Conservation (phyloP, 1,140 invertebrate genomes). For the Venustaconcha ellipsiformis region DNA sequence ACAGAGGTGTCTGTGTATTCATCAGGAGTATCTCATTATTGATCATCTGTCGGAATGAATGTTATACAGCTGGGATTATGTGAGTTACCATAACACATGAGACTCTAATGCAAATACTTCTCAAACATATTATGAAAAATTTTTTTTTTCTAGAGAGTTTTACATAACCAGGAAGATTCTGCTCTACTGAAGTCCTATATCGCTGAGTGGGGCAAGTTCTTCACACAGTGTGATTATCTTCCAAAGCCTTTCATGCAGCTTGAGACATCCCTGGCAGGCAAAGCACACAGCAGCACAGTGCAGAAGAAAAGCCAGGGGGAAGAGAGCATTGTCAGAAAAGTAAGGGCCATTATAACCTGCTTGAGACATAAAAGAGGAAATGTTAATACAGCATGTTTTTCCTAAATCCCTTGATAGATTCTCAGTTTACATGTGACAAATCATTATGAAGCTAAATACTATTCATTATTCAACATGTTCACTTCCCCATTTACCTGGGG, state of each 20-base stretch:
- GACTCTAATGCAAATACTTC: no score
- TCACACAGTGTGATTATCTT: conserved; percentile 96
- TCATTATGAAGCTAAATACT: no score
- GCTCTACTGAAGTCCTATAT: conserved; percentile 96
- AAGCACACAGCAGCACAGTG: conserved; percentile 71
- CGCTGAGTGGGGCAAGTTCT: conserved; percentile 97
- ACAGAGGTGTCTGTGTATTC: no score
- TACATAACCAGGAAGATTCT: conserved; percentile 93
- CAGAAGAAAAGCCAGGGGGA: conserved; percentile 83
- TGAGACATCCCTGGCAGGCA: conserved; percentile 82
- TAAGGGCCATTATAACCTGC: conserved; percentile 52
- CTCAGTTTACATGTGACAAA: no score
- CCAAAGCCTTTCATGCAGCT: conserved; percentile 95
- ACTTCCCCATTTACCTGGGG: no score
- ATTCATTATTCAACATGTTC: no score
- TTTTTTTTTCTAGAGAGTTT: conserved; percentile 76
- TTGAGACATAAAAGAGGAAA: neutral
- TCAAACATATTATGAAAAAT: neutral
- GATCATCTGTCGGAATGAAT: no score
- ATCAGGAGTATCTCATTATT: no score
- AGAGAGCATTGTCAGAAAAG: conserved; percentile 90
- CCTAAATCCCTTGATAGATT: no score
- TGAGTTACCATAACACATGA: no score
- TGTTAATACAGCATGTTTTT: no score
- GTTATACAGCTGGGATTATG: no score